These are phyloP conservation scores for Amazona finschi DNA, from an alignment of 2,797 vertebrate genomes.

Conservation along the genomic window DNA sequence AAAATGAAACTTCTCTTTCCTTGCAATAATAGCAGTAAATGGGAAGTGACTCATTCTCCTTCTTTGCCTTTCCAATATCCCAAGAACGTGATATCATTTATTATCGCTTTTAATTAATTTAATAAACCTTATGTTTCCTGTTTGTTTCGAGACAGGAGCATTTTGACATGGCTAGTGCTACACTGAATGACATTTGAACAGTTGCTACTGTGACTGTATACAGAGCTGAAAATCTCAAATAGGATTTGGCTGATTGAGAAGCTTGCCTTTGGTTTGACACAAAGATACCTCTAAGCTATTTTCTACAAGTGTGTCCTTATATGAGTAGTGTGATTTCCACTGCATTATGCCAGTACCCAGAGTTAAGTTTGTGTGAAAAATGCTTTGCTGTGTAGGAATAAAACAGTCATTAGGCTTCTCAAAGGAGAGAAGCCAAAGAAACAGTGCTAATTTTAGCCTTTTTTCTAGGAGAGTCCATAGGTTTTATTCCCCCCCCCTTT, in stretches of 20 bases:
- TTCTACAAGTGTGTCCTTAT: background rate
- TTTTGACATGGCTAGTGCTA: background rate
- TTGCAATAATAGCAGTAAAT: background rate
- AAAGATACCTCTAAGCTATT: background rate
- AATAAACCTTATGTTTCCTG: background rate
- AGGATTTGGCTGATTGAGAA: background rate
- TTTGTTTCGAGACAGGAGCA: background rate
- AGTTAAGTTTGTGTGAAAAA: background rate
- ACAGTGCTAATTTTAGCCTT: background rate
- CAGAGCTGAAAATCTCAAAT: background rate
- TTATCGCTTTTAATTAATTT: background rate
- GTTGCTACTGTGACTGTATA: background rate
- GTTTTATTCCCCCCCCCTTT: accelerated
- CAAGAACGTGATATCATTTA: background rate
- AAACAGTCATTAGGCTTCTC: background rate
- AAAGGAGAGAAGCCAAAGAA: background rate
- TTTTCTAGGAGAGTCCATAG: background rate
- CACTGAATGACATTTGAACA: background rate
- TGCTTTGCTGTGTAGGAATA: background rate
- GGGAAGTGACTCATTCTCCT: background rate
- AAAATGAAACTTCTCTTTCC: background rate
- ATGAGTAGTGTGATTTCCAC: background rate
- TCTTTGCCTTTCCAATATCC: background rate
- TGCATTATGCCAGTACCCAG: background rate
- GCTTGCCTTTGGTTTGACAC: background rate